These are phyloP conservation scores for Hirtodrosophila duncani DNA, from an alignment of 2,888 invertebrate genomes.

Conservation along the genomic window DNA sequence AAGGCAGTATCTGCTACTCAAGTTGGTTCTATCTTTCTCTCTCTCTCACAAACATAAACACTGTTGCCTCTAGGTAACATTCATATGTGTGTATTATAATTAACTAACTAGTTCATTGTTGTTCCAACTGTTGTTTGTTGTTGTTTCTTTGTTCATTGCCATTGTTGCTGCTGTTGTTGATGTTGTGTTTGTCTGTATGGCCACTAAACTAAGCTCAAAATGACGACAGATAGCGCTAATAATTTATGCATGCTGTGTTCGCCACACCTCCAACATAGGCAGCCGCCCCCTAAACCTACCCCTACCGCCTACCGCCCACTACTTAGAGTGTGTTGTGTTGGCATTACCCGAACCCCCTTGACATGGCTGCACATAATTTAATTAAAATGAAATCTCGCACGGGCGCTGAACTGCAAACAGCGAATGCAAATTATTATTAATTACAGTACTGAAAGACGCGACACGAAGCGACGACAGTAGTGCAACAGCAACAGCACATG, in stretches of 20 bases:
- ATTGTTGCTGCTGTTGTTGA: conserved; percentile 7
- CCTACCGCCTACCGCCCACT: background rate
- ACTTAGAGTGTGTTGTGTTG: too few relatives aligned
- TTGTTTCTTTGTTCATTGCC: conserved; percentile 11
- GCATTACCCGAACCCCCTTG: conserved; percentile 4
- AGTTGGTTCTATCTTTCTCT: too few relatives aligned
- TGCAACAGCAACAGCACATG: conserved; percentile 50
- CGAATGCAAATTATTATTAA: conserved; percentile 72
- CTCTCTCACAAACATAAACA: too few relatives aligned
- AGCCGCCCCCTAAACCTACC: background rate
- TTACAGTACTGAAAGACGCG: conserved; percentile 35
- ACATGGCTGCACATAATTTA: conserved; percentile 61
- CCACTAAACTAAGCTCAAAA: conserved; percentile 38
- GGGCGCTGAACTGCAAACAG: conserved; percentile 69
- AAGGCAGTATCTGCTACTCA: too few relatives aligned
- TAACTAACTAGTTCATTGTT: conserved; percentile 3
- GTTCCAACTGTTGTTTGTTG: conserved; percentile 17
- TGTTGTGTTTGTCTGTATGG: conserved; percentile 14
- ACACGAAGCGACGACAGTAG: conserved; percentile 38
- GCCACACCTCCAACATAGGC: conserved; percentile 24
- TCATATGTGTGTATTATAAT: too few relatives aligned
- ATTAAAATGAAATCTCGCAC: conserved; percentile 71
- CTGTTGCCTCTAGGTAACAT: too few relatives aligned
- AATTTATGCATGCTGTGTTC: conserved; percentile 58
- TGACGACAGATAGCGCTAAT: conserved; percentile 49